Evolutionary conservation across 53 echinoderm and acorn worm species (phyloP).

Genomic region (Echinometra lucunter): DNA sequence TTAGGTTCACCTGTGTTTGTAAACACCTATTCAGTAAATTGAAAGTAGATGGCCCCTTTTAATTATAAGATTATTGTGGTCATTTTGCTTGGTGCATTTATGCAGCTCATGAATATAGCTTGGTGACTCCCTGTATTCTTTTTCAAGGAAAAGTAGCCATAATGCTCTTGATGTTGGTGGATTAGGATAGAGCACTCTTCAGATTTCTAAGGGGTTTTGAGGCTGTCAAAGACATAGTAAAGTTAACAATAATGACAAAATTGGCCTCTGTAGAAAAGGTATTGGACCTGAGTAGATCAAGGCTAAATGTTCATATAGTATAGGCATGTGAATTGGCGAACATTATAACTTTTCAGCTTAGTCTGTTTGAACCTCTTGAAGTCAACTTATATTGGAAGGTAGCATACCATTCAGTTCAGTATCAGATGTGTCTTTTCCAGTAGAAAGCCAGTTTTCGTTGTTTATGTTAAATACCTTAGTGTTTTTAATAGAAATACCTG

Average conservation of each 20-base stretch:
- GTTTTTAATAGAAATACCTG: slow-evolving; percentile 35
- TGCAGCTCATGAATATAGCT: too few species aligned
- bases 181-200: not conserved
- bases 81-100: too few species aligned
- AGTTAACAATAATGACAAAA: too few species aligned
- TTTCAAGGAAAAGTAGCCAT: not conserved
- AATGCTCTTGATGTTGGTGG: not conserved
- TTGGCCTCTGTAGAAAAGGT: too few species aligned
- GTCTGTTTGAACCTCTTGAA: too few species aligned
- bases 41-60: not conserved
- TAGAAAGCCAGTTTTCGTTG: not conserved
- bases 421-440: not conserved
- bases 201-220: too few species aligned
- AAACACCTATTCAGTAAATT: slow-evolving; percentile 13
- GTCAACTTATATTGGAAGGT: not conserved
- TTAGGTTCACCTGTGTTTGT: not conserved
- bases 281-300: too few species aligned
- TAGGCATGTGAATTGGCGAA: too few species aligned
- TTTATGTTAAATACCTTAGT: not conserved
- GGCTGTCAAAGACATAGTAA: too few species aligned
- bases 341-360: too few species aligned
- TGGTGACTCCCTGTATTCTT: not conserved
- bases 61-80: not conserved
- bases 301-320: too few species aligned
- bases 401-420: not conserved